phyloP scores from a whole-genome alignment of 2,113 vertebrate genomes.

The Ceyx margarethae region DNA sequence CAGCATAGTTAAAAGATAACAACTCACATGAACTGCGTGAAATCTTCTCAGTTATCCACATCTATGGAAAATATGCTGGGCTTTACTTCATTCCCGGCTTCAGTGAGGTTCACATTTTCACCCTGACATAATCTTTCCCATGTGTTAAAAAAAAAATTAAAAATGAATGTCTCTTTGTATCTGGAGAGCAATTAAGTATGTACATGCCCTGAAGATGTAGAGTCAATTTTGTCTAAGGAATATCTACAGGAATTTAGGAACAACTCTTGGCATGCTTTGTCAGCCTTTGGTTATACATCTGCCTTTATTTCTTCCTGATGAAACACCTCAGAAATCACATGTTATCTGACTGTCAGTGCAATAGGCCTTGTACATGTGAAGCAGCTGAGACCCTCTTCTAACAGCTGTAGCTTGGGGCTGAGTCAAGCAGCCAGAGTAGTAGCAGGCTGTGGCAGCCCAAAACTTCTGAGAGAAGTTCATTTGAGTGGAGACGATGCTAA shows the following conservation, averaged over 20 bases:
- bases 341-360: neutral
- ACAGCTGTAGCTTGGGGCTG: rapidly evolving
- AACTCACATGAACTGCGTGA: conserved; percentile 1
- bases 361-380: neutral
- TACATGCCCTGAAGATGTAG: neutral
- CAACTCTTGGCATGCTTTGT: neutral
- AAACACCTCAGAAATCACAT: neutral
- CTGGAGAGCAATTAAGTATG: neutral
- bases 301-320: neutral
- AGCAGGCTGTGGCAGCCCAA: neutral
- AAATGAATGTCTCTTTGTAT: conserved; percentile 28
- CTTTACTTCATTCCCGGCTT: conserved; percentile 56
- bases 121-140: conserved; percentile 57
- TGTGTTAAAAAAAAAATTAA: conserved; percentile 7
- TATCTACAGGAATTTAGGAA: neutral
- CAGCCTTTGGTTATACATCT: neutral
- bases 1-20: conserved; percentile 50
- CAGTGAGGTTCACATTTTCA: conserved; percentile 21
- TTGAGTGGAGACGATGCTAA: neutral
- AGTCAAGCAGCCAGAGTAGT: neutral
- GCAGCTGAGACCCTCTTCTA: neutral
- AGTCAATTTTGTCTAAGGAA: neutral
- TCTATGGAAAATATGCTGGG: conserved; percentile 53
- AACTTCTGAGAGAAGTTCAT: neutral
- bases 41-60: neutral